These are phyloP conservation scores for Pelochelys cantorii DNA, from an alignment of 2,797 vertebrate species.

Conservation along the genomic window DNA sequence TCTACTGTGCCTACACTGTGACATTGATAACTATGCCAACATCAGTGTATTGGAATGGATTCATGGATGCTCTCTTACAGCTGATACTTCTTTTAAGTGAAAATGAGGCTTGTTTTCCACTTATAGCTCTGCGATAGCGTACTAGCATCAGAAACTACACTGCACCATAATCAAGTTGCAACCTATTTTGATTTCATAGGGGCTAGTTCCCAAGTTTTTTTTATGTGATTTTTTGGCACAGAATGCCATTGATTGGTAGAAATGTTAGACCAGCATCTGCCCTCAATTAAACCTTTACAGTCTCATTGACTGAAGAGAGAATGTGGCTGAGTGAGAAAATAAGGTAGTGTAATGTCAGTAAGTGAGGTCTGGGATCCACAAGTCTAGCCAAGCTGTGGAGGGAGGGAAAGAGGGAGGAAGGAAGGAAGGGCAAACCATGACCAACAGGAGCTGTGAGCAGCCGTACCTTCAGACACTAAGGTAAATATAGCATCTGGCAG, in stretches of 20 bases:
- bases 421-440: too few species aligned
- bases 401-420: neutral
- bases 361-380: neutral
- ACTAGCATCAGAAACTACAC: neutral
- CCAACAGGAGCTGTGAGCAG: too few species aligned
- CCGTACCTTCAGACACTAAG: too few species aligned
- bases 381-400: neutral
- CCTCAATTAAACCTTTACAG: neutral
- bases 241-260: neutral
- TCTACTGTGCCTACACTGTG: slow-evolving; percentile 36
- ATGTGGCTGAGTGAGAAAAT: slow-evolving; percentile 4
- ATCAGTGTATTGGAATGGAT: slow-evolving; percentile 45
- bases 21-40: slow-evolving; percentile 11
- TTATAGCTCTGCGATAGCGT: neutral
- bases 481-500: too few species aligned
- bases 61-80: slow-evolving; percentile 41
- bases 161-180: neutral
- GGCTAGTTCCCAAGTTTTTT: neutral
- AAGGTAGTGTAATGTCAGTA: neutral
- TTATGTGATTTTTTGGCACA: slow-evolving; percentile 7
- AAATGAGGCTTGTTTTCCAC: neutral
- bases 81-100: slow-evolving; percentile 31
- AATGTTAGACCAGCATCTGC: neutral
- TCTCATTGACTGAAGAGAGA: slow-evolving; percentile 5
- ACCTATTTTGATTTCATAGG: slow-evolving; percentile 15